phyloP scores from a whole-genome alignment of 2,888 invertebrate species.

The Steinernema hermaphroditum region DNA sequence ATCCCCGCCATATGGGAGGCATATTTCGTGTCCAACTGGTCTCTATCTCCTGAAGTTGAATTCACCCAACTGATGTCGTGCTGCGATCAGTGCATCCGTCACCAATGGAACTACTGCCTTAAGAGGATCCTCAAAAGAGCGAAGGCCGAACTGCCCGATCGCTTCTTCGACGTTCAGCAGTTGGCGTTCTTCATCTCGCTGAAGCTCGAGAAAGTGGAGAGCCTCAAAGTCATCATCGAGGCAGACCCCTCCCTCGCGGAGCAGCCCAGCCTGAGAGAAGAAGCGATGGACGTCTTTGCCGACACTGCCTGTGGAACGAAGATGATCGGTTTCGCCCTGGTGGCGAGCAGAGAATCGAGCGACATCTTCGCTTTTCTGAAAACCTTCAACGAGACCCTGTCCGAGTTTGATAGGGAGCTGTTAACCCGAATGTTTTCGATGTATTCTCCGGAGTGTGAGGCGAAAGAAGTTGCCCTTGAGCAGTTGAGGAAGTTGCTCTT shows the following conservation, averaged over 20 bases:
- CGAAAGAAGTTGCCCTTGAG: not conserved
- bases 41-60: not conserved
- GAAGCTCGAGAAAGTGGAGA: not conserved
- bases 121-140: not conserved
- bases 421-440: not conserved
- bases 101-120: not conserved
- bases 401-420: not conserved
- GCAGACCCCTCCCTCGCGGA: not conserved
- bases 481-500: not conserved
- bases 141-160: slow-evolving; percentile 5
- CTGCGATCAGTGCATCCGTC: not conserved
- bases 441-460: not conserved
- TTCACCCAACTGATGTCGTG: slow-evolving; percentile 1
- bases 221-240: not conserved
- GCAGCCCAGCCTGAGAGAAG: not conserved
- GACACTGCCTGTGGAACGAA: not conserved
- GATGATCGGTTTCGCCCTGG: not conserved
- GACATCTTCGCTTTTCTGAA: not conserved
- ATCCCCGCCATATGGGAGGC: not conserved
- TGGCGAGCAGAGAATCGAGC: not conserved
- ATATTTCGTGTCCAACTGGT: not conserved
- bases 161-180: not conserved
- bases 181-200: not conserved
- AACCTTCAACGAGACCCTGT: not conserved
- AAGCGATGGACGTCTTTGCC: not conserved